These are phyloP conservation scores for Ianthella basta DNA, from an alignment of 37 sponge, comb jelly and placozoan genomes.

Conservation along the genomic window DNA sequence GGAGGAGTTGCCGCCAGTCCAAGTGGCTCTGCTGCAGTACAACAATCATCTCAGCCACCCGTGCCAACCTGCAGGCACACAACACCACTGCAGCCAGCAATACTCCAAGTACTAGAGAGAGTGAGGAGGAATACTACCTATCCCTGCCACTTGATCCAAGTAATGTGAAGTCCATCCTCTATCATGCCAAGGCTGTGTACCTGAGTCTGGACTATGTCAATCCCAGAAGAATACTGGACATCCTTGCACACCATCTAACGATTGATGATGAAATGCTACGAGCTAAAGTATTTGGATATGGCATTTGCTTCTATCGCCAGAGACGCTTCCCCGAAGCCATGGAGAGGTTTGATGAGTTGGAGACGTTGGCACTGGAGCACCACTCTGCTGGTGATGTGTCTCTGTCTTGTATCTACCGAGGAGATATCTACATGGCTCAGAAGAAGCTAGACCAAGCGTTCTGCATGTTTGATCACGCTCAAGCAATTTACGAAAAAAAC, in stretches of 20 bases:
- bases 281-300: conserved; percentile 33
- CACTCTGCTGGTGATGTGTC: conserved; percentile 35
- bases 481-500: background rate
- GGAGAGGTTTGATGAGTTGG: conserved; percentile 22
- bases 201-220: conserved; percentile 1
- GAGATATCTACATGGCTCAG: conserved; percentile 44
- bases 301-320: conserved; percentile 33
- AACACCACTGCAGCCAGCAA: too few species aligned
- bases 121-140: background rate
- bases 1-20: too few species aligned
- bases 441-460: conserved; percentile 37
- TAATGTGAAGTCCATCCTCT: background rate
- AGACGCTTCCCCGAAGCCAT: background rate
- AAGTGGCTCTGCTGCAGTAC: too few species aligned
- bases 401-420: conserved; percentile 59
- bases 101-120: too few species aligned
- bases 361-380: conserved; percentile 13
- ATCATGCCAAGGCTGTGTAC: conserved; percentile 29
- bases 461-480: conserved; percentile 41
- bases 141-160: background rate
- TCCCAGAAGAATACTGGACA: background rate
- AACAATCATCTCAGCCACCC: too few species aligned
- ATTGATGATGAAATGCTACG: conserved; percentile 17
- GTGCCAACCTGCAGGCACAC: too few species aligned
- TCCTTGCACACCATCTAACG: background rate